Evolutionary conservation across 2,888 invertebrate species (phyloP).

Genomic region (Proisotoma minuta): DNA sequence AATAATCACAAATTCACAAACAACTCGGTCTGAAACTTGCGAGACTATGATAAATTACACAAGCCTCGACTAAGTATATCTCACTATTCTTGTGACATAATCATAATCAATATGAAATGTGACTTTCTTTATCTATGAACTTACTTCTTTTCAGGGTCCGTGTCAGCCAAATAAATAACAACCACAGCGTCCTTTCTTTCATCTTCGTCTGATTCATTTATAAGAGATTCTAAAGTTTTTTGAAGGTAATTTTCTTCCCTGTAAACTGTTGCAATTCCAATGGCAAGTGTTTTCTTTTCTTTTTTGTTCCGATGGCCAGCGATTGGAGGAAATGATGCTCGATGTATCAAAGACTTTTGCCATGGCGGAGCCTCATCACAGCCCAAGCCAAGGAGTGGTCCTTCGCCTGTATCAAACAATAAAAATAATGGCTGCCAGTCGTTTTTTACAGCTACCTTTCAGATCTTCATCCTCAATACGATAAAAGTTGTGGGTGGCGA

Average conservation of each 20-base stretch:
- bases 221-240: conserved; percentile 50
- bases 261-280: conserved; percentile 52
- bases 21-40: too few species aligned
- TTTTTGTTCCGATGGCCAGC: conserved; percentile 15
- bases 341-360: conserved; percentile 28
- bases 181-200: conserved; percentile 49
- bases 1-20: too few species aligned
- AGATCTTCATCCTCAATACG: too few species aligned
- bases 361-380: conserved; percentile 33
- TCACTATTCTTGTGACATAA: too few species aligned
- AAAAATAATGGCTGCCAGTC: neutral
- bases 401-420: neutral
- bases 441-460: neutral
- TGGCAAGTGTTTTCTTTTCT: conserved; percentile 50
- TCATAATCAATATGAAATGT: neutral
- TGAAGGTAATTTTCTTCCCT: conserved; percentile 51
- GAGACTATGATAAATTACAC: too few species aligned
- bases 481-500: conserved; percentile 29
- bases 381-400: conserved; percentile 17
- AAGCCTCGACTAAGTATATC: too few species aligned
- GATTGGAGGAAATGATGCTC: conserved; percentile 23
- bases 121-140: neutral
- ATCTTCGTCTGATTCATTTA: conserved; percentile 48
- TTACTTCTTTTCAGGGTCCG: conserved; percentile 47
- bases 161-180: conserved; percentile 51